Percentiles rank a stretch among this genome's conserved stretches.
These are phyloP conservation scores for Brachyhypopomus occidentalis DNA, from an alignment of 2,113 vertebrate species.

Conservation along the genomic window DNA sequence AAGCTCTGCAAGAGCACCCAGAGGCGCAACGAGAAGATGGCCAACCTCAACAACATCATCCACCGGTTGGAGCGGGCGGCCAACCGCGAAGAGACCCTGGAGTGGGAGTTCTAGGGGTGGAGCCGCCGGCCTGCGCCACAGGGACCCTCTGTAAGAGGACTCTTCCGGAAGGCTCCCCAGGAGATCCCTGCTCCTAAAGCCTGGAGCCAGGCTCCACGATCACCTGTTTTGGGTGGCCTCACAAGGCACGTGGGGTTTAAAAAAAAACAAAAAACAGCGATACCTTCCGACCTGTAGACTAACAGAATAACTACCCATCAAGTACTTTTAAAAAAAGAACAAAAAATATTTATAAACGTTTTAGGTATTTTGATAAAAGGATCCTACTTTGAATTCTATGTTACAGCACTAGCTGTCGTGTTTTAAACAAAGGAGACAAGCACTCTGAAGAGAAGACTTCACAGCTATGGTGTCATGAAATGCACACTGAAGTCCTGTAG, in stretches of 20 bases:
- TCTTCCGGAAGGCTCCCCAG: background rate
- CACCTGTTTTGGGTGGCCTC: constrained; percentile 43
- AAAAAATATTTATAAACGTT: constrained; percentile 93
- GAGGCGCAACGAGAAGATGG: constrained; percentile 97
- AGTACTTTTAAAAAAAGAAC: constrained; percentile 84
- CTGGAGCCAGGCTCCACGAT: constrained; percentile 58
- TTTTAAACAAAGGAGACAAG: constrained; percentile 80
- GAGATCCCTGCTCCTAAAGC: background rate
- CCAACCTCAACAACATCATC: constrained; percentile 99
- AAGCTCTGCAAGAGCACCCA: constrained; percentile 88
- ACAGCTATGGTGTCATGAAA: constrained; percentile 93
- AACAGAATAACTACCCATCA: constrained; percentile 52
- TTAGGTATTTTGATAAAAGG: constrained; percentile 96
- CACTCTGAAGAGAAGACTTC: constrained; percentile 87
- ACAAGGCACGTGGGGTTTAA: constrained; percentile 43
- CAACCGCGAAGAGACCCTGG: constrained; percentile 91
- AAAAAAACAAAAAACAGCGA: constrained; percentile 45
- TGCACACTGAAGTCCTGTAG: constrained; percentile 93
- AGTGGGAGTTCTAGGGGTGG: constrained; percentile 91
- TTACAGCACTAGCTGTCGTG: constrained; percentile 92
- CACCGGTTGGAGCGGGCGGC: constrained; percentile 94
- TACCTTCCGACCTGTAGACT: constrained; percentile 23
- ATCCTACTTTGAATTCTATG: constrained; percentile 96
- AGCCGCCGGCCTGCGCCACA: background rate
- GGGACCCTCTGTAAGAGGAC: background rate